phyloP scores from a whole-genome alignment of 2,113 vertebrate genomes.

The Formicarius rufipectus region DNA sequence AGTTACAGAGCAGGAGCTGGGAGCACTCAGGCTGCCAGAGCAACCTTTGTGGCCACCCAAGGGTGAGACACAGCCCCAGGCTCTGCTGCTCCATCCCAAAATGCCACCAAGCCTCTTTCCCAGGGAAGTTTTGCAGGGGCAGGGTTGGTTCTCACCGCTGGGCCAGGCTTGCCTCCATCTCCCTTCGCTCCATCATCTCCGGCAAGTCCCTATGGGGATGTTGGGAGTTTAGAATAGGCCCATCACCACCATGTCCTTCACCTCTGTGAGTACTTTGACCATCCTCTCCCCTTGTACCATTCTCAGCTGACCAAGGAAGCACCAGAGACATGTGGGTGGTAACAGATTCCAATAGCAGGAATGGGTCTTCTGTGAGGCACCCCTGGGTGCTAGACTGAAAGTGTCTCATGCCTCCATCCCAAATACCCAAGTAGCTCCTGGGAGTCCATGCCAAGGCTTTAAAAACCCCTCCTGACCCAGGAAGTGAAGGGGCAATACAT shows the following conservation, averaged over 20 bases:
- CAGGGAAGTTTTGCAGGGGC: too few species aligned
- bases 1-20: not conserved
- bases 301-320: not conserved
- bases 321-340: accelerated
- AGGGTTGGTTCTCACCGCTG: conserved; percentile 61
- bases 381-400: not conserved
- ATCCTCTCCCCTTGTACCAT: not conserved
- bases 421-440: not conserved
- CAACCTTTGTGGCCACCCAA: too few species aligned
- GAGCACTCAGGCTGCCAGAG: not conserved
- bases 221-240: not conserved
- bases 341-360: not conserved
- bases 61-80: not conserved
- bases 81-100: not conserved
- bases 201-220: conserved; percentile 68
- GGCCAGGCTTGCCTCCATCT: conserved; percentile 73
- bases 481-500: not conserved
- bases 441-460: not conserved
- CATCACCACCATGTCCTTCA: accelerated
- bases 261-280: not conserved
- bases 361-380: not conserved
- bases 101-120: not conserved
- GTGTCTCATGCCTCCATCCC: not conserved
- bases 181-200: conserved; percentile 78
- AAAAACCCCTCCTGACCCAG: not conserved